A percentile compares a stretch with the other conserved stretches of the same genome.
Evolutionary conservation across 2,113 vertebrate species (phyloP).

Genomic region (Gymnogyps californianus): DNA sequence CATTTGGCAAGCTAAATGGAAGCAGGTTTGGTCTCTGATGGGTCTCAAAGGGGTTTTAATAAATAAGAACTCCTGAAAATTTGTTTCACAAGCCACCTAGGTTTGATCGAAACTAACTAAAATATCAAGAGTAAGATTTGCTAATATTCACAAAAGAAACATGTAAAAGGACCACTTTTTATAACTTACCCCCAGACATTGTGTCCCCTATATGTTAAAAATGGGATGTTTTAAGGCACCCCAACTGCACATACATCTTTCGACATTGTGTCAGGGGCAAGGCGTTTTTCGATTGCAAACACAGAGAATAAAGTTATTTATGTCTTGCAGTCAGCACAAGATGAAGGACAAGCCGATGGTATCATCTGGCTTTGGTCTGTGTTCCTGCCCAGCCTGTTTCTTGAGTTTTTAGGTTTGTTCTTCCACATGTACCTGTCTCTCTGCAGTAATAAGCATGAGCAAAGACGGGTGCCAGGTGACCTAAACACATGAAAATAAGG

Average conservation of each 20-base stretch:
- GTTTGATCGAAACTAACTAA: background rate
- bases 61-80: background rate
- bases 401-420: background rate
- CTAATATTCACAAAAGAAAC: background rate
- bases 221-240: background rate
- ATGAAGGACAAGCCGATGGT: background rate
- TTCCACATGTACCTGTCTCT: background rate
- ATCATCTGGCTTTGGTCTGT: background rate
- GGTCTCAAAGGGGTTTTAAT: background rate
- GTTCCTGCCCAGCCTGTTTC: background rate
- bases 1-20: background rate
- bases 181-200: background rate
- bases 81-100: background rate
- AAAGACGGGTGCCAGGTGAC: background rate
- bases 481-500: background rate
- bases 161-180: background rate
- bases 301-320: background rate
- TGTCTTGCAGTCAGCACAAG: background rate
- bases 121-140: background rate
- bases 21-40: background rate
- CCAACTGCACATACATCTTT: background rate
- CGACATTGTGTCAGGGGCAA: background rate
- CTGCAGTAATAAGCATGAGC: background rate
- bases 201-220: background rate
- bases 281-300: background rate